Percentiles rank a stretch among this genome's conserved stretches.
Evolutionary conservation across 2,888 invertebrate genomes (phyloP).

Genomic region (Ceramica pisi): DNA sequence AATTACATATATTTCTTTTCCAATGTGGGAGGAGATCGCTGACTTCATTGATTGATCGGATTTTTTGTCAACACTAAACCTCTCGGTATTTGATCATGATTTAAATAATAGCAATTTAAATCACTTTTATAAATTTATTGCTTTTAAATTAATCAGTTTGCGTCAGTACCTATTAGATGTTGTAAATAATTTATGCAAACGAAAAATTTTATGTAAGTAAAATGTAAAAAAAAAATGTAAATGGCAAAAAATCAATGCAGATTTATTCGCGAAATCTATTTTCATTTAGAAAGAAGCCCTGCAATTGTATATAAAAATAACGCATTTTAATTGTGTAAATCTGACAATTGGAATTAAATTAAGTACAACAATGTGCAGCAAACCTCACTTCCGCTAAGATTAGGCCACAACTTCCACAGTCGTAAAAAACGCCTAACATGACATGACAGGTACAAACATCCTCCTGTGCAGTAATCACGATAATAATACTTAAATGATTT

Average conservation of each 20-base stretch:
- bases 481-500: slow-evolving; percentile 27
- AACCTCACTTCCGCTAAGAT: neutral
- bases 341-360: neutral
- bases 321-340: neutral
- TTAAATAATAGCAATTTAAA: slow-evolving; percentile 14
- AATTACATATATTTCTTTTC: slow-evolving; percentile 27
- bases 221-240: too few relatives aligned
- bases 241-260: neutral
- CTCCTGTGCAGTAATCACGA: neutral
- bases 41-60: slow-evolving; percentile 12
- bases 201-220: neutral
- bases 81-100: slow-evolving; percentile 7
- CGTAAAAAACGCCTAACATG: neutral
- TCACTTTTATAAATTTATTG: neutral
- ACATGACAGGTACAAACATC: neutral
- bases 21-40: slow-evolving; percentile 15
- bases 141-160: slow-evolving; percentile 10
- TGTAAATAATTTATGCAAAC: neutral
- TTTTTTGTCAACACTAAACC: slow-evolving; percentile 1
- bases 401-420: slow-evolving; percentile 1
- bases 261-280: neutral
- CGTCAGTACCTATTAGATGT: neutral
- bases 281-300: neutral
- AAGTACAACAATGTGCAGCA: neutral
- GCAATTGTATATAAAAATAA: neutral